These are phyloP conservation scores for Sorex maritimensis DNA, from an alignment of 2,797 vertebrate species.

Conservation along the genomic window DNA sequence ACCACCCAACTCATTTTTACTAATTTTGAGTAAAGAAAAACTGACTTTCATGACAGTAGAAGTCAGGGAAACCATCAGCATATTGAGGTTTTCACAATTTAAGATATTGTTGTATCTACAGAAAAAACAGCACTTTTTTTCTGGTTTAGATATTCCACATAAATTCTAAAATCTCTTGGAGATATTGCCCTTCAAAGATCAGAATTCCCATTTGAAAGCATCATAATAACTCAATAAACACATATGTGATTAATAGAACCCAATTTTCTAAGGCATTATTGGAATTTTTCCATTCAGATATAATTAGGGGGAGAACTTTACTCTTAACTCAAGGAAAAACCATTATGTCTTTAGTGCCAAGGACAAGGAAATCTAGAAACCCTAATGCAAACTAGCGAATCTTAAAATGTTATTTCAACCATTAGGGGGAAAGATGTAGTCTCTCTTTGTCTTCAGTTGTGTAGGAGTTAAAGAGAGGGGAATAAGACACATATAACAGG, in stretches of 20 bases:
- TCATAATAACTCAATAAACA: neutral
- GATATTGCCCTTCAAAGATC: neutral
- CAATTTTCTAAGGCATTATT: neutral
- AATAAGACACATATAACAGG: neutral
- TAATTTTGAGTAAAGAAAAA: slow-evolving; percentile 23
- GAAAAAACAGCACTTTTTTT: neutral
- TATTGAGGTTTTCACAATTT: slow-evolving; percentile 30
- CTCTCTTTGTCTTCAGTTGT: neutral
- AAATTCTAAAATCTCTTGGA: neutral
- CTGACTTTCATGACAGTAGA: too few relatives aligned
- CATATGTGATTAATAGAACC: neutral
- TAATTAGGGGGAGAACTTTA: neutral
- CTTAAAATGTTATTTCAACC: neutral
- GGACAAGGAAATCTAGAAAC: neutral
- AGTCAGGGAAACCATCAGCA: slow-evolving; percentile 46
- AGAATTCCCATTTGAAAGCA: slow-evolving; percentile 22
- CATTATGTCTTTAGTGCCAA: neutral
- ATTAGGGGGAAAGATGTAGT: too few relatives aligned
- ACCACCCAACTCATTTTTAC: neutral
- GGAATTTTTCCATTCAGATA: neutral
- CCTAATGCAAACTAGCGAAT: neutral
- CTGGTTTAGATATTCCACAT: neutral
- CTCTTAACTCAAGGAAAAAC: neutral
- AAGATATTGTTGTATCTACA: neutral
- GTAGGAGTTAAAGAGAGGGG: neutral